Base-by-base conservation (phyloP, 2,888 invertebrate species). In the Aphodius granarius region DNA sequence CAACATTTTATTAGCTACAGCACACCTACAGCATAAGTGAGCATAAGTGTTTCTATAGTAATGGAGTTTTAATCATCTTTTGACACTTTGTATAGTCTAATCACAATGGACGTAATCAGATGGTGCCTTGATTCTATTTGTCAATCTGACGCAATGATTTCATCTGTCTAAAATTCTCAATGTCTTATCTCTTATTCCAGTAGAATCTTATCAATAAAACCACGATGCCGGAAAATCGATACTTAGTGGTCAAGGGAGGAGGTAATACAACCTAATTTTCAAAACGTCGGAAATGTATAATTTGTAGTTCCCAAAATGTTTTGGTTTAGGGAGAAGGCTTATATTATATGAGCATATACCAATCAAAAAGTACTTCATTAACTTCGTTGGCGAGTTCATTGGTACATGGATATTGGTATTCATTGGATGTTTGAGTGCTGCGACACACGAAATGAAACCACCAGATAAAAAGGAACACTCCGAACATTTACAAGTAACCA, bases 361-460 rank as follows among this genome's bases (percentile, higher is more conserved):
- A 43, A 13, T 43, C 43, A 43, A 13, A 13, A 43, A 43, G 43
- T 43, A 43, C 43, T 43, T 43, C 13, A 13, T 43, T 9, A 43
- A 43, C 20, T 74, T 74, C 72, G 77, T 82, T 19, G 90, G 91
- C 0, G 95, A 95, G 85, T 85, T 93, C 15, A 80, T 94, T 6
- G 92, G 94, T 18, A 94, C 94, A 0, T 89, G 87, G 2, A 83
- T 93, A 21, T 87, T 95, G 3, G 85, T 95, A 72, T 90, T 93
- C 77, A 86, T 95, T 16, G 95, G 95, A 3, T 95, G 95, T 84
- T 93, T 94, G 92, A 89, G 93, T 0, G 90, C 91, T 77, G 86
- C 92, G 20, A 89, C 89, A 0, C 87, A 84, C 3, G 43, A 43
- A 43, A 43, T 43, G 9, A 43, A 3, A 43, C 1, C 43, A 43